These are phyloP conservation scores for Scaptomyza tumidula DNA, from an alignment of 2,888 invertebrate species.

Conservation along the genomic window DNA sequence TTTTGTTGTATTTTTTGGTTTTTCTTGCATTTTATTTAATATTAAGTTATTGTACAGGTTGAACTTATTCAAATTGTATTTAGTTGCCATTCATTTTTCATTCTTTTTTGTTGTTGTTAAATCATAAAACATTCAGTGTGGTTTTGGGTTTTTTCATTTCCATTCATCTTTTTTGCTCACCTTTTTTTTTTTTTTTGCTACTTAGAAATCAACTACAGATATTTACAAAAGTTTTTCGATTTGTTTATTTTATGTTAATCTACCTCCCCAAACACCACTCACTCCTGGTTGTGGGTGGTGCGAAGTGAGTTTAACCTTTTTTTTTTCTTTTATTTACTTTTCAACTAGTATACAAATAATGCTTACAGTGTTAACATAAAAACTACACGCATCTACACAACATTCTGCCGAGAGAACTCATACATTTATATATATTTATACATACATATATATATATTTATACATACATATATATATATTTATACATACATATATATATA, in stretches of 20 bases:
- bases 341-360: slow-evolving; percentile 72
- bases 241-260: slow-evolving; percentile 17
- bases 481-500: slow-evolving; percentile 31
- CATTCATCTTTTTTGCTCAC: slow-evolving; percentile 1
- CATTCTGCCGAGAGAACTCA: slow-evolving; percentile 49
- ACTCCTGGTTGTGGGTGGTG: neutral
- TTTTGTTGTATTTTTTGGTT: slow-evolving; percentile 29
- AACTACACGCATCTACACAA: slow-evolving; percentile 58
- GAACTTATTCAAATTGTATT: slow-evolving; percentile 79
- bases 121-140: slow-evolving; percentile 69
- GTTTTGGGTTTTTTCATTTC: slow-evolving; percentile 10
- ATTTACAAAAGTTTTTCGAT: slow-evolving; percentile 63
- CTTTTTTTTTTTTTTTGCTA: slow-evolving; percentile 55
- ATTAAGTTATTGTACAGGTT: slow-evolving; percentile 82
- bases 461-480: slow-evolving; percentile 29
- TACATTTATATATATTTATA: slow-evolving; percentile 29
- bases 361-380: slow-evolving; percentile 70
- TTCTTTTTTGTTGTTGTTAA: slow-evolving; percentile 50
- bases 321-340: slow-evolving; percentile 24
- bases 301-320: slow-evolving; percentile 24
- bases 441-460: slow-evolving; percentile 31
- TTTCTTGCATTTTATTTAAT: slow-evolving; percentile 71
- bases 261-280: neutral
- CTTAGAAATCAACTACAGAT: slow-evolving; percentile 78
- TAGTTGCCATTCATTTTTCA: slow-evolving; percentile 67